These are phyloP conservation scores for Pardalotus punctatus DNA, from an alignment of 2,113 vertebrate genomes.

Conservation along the genomic window DNA sequence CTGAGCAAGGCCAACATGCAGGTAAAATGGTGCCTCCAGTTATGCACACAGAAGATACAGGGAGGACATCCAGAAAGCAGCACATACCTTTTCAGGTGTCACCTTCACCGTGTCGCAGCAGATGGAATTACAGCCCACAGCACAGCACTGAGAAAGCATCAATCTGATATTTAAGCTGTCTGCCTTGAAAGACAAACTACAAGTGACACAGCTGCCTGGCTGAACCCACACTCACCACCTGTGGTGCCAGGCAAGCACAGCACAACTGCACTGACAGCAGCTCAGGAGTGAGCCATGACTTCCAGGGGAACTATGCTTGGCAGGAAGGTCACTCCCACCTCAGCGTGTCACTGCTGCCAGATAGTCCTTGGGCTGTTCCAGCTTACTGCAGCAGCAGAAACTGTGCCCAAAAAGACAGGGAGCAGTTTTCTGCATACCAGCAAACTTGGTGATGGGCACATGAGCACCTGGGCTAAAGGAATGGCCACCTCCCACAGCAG, in stretches of 20 bases:
- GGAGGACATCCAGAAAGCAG: neutral
- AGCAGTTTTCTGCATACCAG: neutral
- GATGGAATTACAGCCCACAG: conserved; percentile 54
- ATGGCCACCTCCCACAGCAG: neutral
- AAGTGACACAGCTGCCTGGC: neutral
- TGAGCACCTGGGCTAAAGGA: neutral
- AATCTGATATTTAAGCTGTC: conserved; percentile 31
- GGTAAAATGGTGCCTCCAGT: neutral
- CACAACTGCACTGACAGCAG: neutral
- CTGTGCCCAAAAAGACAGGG: neutral
- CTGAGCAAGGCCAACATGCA: neutral
- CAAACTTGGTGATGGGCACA: neutral
- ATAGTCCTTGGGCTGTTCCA: neutral
- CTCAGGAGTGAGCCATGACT: neutral
- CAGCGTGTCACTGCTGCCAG: neutral
- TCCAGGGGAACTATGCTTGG: neutral
- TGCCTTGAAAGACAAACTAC: conserved; percentile 12
- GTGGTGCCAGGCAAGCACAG: neutral
- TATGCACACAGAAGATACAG: neutral
- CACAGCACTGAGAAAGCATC: neutral
- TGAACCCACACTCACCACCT: neutral
- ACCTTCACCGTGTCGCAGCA: neutral
- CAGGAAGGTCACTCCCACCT: neutral
- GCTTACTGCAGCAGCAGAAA: neutral
- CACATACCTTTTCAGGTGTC: conserved; percentile 1